Percentiles rank a stretch among this genome's conserved stretches.
These are phyloP conservation scores for Calypte anna DNA, from an alignment of 2,113 vertebrate genomes.

Conservation along the genomic window DNA sequence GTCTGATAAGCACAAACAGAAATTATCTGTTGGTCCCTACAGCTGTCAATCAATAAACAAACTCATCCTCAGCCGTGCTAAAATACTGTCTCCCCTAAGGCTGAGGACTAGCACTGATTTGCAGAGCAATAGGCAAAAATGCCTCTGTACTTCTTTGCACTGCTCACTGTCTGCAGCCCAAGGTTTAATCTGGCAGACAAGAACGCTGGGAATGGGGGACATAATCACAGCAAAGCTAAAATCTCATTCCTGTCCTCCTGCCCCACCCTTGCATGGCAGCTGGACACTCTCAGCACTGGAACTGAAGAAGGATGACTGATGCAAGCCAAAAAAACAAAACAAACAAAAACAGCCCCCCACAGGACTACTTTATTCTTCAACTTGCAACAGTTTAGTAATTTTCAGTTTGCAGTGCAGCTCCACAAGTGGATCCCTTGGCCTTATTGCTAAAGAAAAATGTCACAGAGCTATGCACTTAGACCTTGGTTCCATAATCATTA, in stretches of 20 bases:
- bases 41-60: neutral
- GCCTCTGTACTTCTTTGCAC: neutral
- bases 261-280: neutral
- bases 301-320: neutral
- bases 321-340: neutral
- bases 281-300: neutral
- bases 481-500: constrained; percentile 26
- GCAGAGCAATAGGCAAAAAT: neutral
- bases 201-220: neutral
- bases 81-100: neutral
- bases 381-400: neutral
- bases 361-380: neutral
- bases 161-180: neutral
- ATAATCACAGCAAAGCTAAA: neutral
- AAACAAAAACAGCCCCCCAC: no score
- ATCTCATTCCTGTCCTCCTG: neutral
- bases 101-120: neutral
- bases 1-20: neutral
- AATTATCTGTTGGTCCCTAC: neutral
- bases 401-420: neutral
- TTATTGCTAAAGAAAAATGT: neutral
- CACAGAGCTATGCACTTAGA: neutral
- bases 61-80: neutral
- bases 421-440: neutral
- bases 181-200: neutral